These are phyloP conservation scores for Pristionchus japonicus DNA, from an alignment of 2,888 invertebrate genomes.

Conservation along the genomic window DNA sequence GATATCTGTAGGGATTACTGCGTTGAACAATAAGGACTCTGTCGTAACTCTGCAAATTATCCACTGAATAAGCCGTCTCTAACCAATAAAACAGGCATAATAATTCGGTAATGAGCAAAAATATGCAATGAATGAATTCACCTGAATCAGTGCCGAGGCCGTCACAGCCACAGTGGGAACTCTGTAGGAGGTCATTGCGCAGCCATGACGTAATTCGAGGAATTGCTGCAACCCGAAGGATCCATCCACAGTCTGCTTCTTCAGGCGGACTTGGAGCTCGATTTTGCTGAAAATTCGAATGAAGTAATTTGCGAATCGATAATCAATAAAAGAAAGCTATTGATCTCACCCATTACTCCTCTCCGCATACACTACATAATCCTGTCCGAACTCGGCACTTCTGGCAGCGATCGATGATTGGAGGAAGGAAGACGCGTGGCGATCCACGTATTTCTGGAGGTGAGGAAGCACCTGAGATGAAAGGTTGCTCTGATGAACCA, in stretches of 20 bases:
- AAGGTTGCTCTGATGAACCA: background rate
- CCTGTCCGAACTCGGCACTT: background rate
- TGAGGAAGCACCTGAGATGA: background rate
- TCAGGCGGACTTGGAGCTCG: background rate
- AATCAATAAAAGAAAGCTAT: background rate
- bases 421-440: background rate
- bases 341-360: background rate
- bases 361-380: background rate
- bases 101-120: background rate
- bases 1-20: background rate
- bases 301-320: too few relatives aligned
- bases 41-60: background rate
- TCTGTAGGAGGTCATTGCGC: background rate
- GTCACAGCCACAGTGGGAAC: background rate
- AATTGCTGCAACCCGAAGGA: background rate
- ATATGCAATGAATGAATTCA: background rate
- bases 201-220: background rate
- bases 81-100: background rate
- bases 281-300: background rate
- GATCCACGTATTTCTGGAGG: background rate
- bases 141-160: background rate
- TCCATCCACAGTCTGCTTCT: background rate
- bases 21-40: background rate
- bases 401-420: background rate
- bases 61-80: too few relatives aligned